A percentile compares a stretch with the other conserved stretches of the same genome.
Conservation (phyloP, 2,797 vertebrate genomes). For the Xenopus petersii region DNA sequence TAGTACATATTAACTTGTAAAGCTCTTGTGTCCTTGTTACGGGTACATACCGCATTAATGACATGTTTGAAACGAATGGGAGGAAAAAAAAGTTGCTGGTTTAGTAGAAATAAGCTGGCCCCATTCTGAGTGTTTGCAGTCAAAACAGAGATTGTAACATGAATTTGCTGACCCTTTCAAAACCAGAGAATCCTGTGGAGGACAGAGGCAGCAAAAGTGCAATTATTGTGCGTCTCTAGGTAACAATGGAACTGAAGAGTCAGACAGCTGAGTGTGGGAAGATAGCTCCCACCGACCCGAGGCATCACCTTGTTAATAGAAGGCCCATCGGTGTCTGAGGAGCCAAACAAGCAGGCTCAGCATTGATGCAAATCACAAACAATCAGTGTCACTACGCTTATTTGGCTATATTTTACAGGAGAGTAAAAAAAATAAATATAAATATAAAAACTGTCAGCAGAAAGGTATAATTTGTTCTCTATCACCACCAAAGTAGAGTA, state of each 20-base stretch:
- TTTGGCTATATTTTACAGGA: conserved; percentile 17
- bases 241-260: conserved; percentile 21
- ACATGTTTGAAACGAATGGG: too few species aligned
- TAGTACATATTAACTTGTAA: too few species aligned
- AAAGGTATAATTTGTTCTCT: conserved; percentile 12
- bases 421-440: conserved; percentile 7
- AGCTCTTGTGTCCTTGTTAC: too few species aligned
- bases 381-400: conserved; percentile 37
- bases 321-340: conserved; percentile 28
- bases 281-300: conserved; percentile 32
- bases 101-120: too few species aligned
- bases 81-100: too few species aligned
- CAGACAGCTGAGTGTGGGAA: conserved; percentile 23
- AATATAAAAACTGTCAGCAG: neutral
- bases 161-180: conserved; percentile 7
- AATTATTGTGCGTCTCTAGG: conserved; percentile 26
- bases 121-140: too few species aligned
- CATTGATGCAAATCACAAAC: conserved; percentile 43
- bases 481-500: neutral
- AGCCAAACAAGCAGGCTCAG: conserved; percentile 43
- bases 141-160: too few species aligned
- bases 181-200: neutral
- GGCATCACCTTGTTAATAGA: conserved; percentile 44
- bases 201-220: neutral
- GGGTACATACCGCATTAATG: too few species aligned